A percentile compares a stretch with the other conserved stretches of the same genome.
These are phyloP conservation scores for Sardinella longiceps DNA, from an alignment of 2,797 vertebrate species.

Conservation along the genomic window DNA sequence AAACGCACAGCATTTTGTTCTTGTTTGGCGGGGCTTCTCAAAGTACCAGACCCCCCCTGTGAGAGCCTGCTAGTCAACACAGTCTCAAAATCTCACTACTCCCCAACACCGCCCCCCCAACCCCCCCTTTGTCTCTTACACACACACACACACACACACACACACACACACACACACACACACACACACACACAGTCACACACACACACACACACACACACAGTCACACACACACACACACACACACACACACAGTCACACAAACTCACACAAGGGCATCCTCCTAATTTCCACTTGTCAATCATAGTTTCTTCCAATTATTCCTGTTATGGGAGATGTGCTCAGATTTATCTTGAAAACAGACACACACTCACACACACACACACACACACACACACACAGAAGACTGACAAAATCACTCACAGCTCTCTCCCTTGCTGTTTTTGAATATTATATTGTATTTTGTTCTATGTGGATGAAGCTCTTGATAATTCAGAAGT, in stretches of 20 bases:
- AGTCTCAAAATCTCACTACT: neutral
- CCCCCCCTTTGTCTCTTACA: neutral
- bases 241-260: neutral
- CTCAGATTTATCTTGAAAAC: neutral
- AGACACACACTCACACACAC: neutral
- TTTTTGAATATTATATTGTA: neutral
- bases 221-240: neutral
- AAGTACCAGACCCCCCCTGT: neutral
- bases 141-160: neutral
- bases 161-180: neutral
- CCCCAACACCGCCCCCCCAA: no score
- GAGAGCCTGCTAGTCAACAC: neutral
- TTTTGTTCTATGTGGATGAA: neutral
- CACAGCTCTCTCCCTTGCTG: neutral
- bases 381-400: neutral
- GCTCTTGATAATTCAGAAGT: neutral
- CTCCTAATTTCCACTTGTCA: constrained; percentile 21
- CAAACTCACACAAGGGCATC: neutral
- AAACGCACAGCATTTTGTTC: neutral
- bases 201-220: neutral
- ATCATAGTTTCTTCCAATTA: constrained; percentile 16
- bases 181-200: neutral
- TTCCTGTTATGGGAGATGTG: constrained; percentile 3
- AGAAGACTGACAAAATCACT: neutral
- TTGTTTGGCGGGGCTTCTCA: neutral